A percentile compares a stretch with the other conserved stretches of the same genome.
Evolutionary conservation across 2,113 vertebrate genomes (phyloP).

Genomic region (Calonectris borealis): DNA sequence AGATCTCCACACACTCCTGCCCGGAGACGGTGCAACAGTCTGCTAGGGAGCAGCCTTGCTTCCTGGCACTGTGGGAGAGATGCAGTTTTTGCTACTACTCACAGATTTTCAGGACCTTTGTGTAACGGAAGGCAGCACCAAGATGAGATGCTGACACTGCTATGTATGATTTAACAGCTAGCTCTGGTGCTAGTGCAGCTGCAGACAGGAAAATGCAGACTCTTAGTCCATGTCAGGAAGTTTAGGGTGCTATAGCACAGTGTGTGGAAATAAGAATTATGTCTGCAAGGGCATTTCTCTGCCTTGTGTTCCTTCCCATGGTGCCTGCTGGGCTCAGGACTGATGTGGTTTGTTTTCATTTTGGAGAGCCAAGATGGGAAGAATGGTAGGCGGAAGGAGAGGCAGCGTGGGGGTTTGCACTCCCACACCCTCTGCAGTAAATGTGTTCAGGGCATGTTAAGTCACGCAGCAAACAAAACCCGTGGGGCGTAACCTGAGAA

Average conservation of each 20-base stretch:
- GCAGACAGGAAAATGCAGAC: background rate
- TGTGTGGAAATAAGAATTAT: background rate
- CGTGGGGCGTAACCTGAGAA: background rate
- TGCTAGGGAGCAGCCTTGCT: background rate
- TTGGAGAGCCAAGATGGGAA: background rate
- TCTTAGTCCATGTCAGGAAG: background rate
- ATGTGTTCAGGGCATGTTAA: background rate
- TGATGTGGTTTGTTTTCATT: conserved; percentile 31
- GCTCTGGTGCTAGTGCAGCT: background rate
- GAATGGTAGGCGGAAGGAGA: background rate
- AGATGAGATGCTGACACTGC: background rate
- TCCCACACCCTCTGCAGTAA: background rate
- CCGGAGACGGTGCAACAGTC: background rate
- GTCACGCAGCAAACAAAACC: background rate
- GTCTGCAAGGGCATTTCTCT: background rate
- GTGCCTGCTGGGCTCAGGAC: background rate
- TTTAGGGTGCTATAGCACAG: background rate
- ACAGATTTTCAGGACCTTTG: background rate
- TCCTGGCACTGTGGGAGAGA: background rate
- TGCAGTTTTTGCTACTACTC: background rate
- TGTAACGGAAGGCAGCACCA: background rate
- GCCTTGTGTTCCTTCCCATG: background rate
- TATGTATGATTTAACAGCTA: background rate
- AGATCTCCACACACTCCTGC: background rate
- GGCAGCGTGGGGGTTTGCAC: background rate